phyloP scores from a whole-genome alignment of 2,888 invertebrate genomes.

The Trachelus iudaicus region DNA sequence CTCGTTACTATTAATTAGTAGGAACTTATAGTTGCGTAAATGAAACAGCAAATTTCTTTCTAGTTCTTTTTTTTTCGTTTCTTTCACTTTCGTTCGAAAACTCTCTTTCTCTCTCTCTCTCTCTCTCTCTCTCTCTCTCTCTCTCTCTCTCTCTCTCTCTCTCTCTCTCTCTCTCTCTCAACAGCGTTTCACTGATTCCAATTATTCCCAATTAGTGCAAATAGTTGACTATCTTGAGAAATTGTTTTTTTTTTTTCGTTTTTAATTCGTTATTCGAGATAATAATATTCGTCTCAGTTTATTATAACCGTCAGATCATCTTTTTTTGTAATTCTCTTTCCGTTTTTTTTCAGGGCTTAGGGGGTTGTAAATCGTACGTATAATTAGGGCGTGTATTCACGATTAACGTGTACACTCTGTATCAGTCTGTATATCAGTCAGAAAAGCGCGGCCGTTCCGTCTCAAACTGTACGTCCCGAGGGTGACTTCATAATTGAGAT shows the following conservation, averaged over 20 bases:
- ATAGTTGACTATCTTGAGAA: background rate
- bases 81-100: background rate
- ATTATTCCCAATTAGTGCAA: background rate
- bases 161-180: background rate
- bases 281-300: background rate
- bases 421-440: conserved; percentile 23
- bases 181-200: too few relatives aligned
- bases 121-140: too few relatives aligned
- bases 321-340: background rate
- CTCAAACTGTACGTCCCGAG: conserved; percentile 10
- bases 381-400: conserved; percentile 15
- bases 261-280: background rate
- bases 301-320: background rate
- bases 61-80: background rate
- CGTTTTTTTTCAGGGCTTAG: background rate
- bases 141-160: too few relatives aligned
- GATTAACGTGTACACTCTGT: conserved; percentile 13
- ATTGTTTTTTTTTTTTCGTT: background rate
- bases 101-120: background rate
- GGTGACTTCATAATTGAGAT: too few relatives aligned
- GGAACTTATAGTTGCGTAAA: background rate
- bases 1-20: background rate
- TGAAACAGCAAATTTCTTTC: background rate
- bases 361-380: background rate
- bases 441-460: conserved; percentile 1